Conservation (phyloP, 2,113 vertebrate species). For the Syrrhaptes paradoxus region DNA sequence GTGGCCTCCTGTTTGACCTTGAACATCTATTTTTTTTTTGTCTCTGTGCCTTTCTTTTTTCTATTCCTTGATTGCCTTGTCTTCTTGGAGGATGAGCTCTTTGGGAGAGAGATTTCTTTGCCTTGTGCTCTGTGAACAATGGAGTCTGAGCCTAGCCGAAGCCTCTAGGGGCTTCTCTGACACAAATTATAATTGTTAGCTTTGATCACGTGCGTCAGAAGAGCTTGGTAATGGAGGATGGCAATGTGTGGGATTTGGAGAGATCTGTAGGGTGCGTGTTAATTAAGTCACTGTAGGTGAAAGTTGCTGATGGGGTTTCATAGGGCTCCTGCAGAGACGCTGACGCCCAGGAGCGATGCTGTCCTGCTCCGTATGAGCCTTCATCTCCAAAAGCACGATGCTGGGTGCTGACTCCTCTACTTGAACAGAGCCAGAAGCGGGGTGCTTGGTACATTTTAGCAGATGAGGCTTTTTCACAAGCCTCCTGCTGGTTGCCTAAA, state of each 20-base stretch:
- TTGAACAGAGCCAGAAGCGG: background rate
- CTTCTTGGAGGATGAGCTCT: background rate
- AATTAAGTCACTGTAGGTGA: constrained; percentile 1
- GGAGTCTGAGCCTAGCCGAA: background rate
- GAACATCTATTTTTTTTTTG: background rate
- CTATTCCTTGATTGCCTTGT: background rate
- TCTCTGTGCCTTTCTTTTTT: background rate
- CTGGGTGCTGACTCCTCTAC: background rate
- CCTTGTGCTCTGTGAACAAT: constrained; percentile 11
- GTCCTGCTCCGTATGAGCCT: background rate
- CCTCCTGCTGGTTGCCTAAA: background rate
- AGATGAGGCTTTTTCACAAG: background rate
- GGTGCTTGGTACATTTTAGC: background rate
- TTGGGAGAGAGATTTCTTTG: background rate
- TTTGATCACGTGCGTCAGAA: constrained; percentile 46
- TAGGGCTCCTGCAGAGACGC: background rate
- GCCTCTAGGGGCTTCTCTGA: constrained; percentile 20
- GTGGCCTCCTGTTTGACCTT: background rate
- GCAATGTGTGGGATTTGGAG: background rate
- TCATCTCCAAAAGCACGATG: fast-evolving
- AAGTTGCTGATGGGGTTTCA: background rate
- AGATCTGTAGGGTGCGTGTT: background rate
- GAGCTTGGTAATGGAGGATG: constrained; percentile 6
- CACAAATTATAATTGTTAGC: constrained; percentile 39
- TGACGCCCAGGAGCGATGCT: background rate